phyloP scores from a whole-genome alignment of 2,113 vertebrate species.

The Grantiella picta region DNA sequence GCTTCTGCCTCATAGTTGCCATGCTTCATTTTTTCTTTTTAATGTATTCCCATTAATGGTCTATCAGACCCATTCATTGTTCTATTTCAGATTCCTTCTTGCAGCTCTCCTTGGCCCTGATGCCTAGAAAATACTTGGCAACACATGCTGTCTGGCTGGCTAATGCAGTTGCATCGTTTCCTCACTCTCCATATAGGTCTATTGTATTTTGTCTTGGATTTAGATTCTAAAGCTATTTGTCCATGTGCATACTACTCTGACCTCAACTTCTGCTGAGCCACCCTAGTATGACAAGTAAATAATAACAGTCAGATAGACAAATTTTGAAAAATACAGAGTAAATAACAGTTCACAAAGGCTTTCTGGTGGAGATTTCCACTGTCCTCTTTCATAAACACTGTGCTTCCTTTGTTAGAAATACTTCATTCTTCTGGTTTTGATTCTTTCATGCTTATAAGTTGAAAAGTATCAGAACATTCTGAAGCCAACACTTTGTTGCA shows the following conservation, averaged over 20 bases:
- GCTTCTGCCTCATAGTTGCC: background rate
- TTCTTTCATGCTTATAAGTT: background rate
- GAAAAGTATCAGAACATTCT: background rate
- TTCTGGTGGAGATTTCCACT: background rate
- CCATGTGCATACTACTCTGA: background rate
- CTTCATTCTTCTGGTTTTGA: slow-evolving; percentile 18
- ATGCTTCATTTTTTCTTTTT: background rate
- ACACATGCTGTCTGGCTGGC: background rate
- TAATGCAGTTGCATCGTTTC: background rate
- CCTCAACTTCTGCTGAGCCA: background rate
- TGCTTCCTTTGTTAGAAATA: background rate
- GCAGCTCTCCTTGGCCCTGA: background rate
- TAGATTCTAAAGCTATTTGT: background rate
- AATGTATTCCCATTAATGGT: background rate
- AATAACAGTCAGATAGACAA: background rate
- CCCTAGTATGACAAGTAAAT: background rate
- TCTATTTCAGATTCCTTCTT: background rate
- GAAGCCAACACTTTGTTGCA: background rate
- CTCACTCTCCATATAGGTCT: background rate
- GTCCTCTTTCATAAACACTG: background rate
- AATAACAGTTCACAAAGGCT: background rate
- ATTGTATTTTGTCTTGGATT: background rate
- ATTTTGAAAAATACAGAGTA: background rate
- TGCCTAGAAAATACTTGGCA: slow-evolving; percentile 43
- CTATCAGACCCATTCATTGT: background rate